Evolutionary conservation across 2,797 vertebrate genomes (phyloP).

Genomic region (Gymnopithys bicolor): DNA sequence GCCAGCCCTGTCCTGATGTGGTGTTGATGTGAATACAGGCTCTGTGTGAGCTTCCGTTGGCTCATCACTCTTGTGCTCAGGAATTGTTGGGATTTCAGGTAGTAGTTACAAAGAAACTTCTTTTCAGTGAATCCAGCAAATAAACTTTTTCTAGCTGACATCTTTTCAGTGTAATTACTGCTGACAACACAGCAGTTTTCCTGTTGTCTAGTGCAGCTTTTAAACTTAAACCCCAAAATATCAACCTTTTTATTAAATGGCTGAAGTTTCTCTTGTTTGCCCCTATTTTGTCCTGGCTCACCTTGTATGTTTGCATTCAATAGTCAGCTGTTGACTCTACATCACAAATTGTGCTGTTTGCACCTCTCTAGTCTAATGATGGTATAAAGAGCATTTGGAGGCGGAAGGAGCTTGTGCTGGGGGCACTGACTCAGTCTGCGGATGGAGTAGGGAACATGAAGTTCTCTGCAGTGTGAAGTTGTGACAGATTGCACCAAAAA

Average conservation of each 20-base stretch:
- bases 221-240: neutral
- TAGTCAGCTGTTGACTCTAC: neutral
- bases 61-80: neutral
- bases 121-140: neutral
- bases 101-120: neutral
- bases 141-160: conserved; percentile 20
- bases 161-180: neutral
- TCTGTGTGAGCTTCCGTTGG: neutral
- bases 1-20: neutral
- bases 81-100: neutral
- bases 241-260: neutral
- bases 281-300: neutral
- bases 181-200: neutral
- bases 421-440: conserved; percentile 25
- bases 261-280: neutral
- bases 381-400: conserved; percentile 13
- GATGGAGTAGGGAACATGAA: neutral
- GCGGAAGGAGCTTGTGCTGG: neutral
- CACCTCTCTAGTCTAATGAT: conserved; percentile 5
- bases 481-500: neutral
- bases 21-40: neutral
- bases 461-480: conserved; percentile 33
- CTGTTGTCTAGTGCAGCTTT: neutral
- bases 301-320: neutral
- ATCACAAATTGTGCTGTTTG: neutral